These are phyloP conservation scores for Tipula unca DNA, from an alignment of 2,888 invertebrate species.

Conservation along the genomic window DNA sequence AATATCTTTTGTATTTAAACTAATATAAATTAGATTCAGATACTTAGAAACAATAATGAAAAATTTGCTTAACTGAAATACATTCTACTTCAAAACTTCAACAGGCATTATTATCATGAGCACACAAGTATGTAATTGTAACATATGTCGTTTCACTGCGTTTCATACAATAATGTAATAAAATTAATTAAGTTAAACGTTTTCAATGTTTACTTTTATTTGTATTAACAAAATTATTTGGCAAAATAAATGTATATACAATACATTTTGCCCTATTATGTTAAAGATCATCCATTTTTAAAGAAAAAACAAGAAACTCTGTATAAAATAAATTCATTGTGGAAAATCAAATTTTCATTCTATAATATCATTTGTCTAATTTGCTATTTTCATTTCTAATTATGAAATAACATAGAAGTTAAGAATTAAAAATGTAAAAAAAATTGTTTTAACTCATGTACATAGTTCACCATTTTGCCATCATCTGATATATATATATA, in stretches of 20 bases:
- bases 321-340: neutral
- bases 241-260: neutral
- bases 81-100: no score
- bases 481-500: neutral
- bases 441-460: neutral
- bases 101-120: no score
- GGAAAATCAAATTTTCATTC: neutral
- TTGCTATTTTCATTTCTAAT: neutral
- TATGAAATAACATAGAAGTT: neutral
- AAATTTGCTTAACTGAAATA: no score
- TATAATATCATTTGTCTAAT: neutral
- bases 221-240: neutral
- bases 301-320: neutral
- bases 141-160: no score
- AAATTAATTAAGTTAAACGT: neutral
- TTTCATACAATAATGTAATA: no score
- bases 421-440: neutral
- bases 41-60: no score
- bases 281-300: neutral
- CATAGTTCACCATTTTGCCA: neutral
- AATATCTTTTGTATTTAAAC: no score
- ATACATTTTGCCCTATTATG: neutral
- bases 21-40: no score
- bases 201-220: neutral
- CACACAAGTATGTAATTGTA: no score